These are phyloP conservation scores for Danio kyathit DNA, from an alignment of 2,797 vertebrate species.

Conservation along the genomic window DNA sequence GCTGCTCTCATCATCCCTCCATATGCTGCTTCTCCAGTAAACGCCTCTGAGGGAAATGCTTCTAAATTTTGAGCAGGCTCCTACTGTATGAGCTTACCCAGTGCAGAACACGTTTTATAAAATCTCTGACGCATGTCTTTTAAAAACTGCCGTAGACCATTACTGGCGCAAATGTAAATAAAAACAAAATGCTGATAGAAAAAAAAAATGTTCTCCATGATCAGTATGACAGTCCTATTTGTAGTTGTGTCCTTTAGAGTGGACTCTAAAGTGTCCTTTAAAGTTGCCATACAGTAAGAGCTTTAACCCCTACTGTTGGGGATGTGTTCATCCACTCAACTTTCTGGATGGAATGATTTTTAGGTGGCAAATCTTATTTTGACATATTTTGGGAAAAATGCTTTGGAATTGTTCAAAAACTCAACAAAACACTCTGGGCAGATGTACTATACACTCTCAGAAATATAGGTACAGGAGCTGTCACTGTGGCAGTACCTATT, in stretches of 20 bases:
- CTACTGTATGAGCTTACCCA: conserved; percentile 2
- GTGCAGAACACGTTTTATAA: not conserved
- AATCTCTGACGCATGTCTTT: not conserved
- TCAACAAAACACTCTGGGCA: too few relatives aligned
- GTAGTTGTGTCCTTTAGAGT: not conserved
- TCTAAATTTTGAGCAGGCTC: conserved; percentile 6
- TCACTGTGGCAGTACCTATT: too few relatives aligned
- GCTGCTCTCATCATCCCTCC: conserved; percentile 42
- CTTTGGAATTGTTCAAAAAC: too few relatives aligned
- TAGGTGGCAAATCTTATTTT: too few relatives aligned
- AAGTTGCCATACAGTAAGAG: not conserved
- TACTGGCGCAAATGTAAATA: not conserved
- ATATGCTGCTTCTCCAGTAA: conserved; percentile 23
- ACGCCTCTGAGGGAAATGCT: conserved; percentile 17
- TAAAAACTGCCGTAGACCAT: not conserved
- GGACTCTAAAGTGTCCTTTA: not conserved
- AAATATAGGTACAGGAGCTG: too few relatives aligned
- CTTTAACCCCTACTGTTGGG: too few relatives aligned
- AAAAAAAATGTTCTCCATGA: not conserved
- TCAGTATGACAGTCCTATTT: not conserved
- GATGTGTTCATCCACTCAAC: too few relatives aligned
- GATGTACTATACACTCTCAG: too few relatives aligned
- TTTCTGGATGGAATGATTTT: too few relatives aligned
- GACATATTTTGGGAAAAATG: too few relatives aligned
- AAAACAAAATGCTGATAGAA: not conserved